Evolutionary conservation across 2,797 vertebrate species (phyloP), one percentile per base, ranked within the genome.

Genomic region (Phalloptychus januarius): DNA sequence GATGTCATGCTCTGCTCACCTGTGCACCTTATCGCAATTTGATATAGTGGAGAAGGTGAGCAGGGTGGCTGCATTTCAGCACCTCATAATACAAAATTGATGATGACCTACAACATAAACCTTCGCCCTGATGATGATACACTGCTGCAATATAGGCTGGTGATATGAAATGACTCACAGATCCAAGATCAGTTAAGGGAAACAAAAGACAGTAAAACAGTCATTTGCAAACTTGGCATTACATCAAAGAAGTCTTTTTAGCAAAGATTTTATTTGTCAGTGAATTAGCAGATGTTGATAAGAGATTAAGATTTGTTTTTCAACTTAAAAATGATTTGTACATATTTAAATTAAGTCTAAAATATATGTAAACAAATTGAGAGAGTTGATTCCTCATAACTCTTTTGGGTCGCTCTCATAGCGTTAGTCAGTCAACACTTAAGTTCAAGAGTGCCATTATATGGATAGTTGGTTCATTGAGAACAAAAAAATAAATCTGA

Each of bases 1-100:
- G 86, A 89, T 87, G 88, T 88, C 83, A 89, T 79, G 72, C 54
- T 54, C 76, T 33, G 69, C 72, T 90, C 78, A 90, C 83, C 89
- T 87, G 83, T 72, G 65, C 79, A 82, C 76, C 73, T 86, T 84
- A 85, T 85, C 44, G 4, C 63, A 58, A 88, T 74, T 83, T 85
- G 83, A 92, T 86, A 79, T 16, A 48, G 42, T 44, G 12, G 72
- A 83, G 76, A 85, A 75, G 75, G 79, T 75, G 75, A 86, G 75
- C 10, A 46, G 70, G 48, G 54, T 18, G 65, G 74, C 82, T 56
- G 52, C 28, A 77, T 82, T 86, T 86, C 52, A 81, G 74, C 71
- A 77, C 71, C 58, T 71, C 58, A 77, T 11, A 5, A 75, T 83
- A 76, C 56, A 86, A 84, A 82, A 85, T 45, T 70, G 6, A 83